Conservation (phyloP, 2,113 vertebrate genomes). For the Pedionomus torquatus region DNA sequence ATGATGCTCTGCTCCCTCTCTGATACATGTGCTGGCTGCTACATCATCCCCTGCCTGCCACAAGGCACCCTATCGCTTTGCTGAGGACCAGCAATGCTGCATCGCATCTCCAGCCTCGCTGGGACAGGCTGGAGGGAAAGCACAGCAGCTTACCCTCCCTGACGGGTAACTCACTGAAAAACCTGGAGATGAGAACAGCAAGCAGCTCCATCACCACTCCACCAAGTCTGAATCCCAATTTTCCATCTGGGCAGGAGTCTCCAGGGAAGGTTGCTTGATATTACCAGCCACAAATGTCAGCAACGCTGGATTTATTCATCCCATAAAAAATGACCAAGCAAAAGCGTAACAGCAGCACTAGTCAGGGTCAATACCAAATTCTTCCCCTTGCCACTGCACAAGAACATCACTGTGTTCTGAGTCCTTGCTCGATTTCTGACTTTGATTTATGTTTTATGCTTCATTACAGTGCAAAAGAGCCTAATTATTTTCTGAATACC, state of each 20-base stretch:
- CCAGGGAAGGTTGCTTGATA: not conserved
- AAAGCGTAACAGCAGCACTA: not conserved
- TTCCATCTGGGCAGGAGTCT: not conserved
- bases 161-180: fast-evolving
- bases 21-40: fast-evolving
- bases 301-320: not conserved
- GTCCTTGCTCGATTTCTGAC: not conserved
- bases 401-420: fast-evolving
- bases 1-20: not conserved
- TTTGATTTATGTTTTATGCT: not conserved
- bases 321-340: not conserved
- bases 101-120: fast-evolving
- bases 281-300: not conserved
- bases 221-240: not conserved
- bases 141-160: not conserved
- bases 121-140: not conserved
- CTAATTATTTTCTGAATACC: not conserved
- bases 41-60: not conserved
- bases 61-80: not conserved
- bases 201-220: not conserved
- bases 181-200: not conserved
- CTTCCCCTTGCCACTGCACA: not conserved
- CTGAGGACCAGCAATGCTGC: not conserved
- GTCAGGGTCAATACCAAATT: not conserved
- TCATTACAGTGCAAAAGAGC: not conserved